These are phyloP conservation scores for Halictus quadricinctus DNA, from an alignment of 2,888 invertebrate genomes.

Conservation along the genomic window DNA sequence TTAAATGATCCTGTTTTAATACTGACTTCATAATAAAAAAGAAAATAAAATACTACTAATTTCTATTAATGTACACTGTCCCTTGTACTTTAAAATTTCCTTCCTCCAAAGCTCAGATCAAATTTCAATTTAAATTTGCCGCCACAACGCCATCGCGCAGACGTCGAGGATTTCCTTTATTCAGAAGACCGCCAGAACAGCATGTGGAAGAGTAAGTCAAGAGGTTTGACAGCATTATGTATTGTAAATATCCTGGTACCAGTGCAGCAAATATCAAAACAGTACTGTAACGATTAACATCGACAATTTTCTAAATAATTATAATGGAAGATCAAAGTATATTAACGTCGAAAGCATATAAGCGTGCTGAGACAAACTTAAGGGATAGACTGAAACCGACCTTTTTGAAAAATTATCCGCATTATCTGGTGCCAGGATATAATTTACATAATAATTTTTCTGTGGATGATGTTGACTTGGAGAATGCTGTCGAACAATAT, in stretches of 20 bases:
- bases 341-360: conserved; percentile 57
- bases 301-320: neutral
- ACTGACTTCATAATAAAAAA: too few species aligned
- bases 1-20: too few species aligned
- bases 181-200: neutral
- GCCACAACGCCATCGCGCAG: neutral
- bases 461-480: conserved; percentile 64
- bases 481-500: conserved; percentile 66
- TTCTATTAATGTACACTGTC: too few species aligned
- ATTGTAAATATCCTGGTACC: neutral
- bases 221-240: neutral
- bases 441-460: conserved; percentile 67
- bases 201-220: neutral
- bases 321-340: conserved; percentile 40
- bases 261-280: neutral
- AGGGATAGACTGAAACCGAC: conserved; percentile 65
- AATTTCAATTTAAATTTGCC: conserved; percentile 1
- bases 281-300: neutral
- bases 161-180: neutral
- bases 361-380: conserved; percentile 68
- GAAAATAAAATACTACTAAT: too few species aligned
- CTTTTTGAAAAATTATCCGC: conserved; percentile 68
- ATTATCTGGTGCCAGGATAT: conserved; percentile 72
- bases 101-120: neutral
- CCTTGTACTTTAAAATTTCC: too few species aligned